Percentiles rank a stretch among this genome's conserved stretches.
Conservation (phyloP, 2,113 vertebrate species). For the Pomatorhinus ruficollis region DNA sequence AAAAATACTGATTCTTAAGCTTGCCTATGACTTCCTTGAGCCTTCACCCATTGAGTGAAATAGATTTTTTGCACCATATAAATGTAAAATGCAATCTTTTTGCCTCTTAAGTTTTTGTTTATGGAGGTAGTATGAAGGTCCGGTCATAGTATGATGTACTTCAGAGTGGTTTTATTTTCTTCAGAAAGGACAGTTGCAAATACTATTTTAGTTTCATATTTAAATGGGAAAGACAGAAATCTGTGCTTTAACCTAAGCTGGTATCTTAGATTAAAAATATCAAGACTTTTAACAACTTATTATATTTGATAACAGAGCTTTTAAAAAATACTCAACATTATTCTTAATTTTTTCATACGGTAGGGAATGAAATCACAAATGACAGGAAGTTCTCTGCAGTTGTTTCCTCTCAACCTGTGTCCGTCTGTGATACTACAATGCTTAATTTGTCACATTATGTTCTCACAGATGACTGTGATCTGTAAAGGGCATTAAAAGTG, state of each 20-base stretch:
- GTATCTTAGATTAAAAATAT: not conserved
- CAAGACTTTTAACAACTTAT: not conserved
- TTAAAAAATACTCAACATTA: not conserved
- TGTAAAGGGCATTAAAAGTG: not conserved
- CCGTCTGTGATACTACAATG: not conserved
- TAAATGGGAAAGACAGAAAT: not conserved
- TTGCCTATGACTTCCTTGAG: not conserved
- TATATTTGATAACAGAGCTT: not conserved
- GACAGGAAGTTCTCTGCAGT: not conserved
- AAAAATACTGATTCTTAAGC: slow-evolving; percentile 38
- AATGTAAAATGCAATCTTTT: not conserved
- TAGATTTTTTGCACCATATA: not conserved
- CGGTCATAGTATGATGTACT: not conserved
- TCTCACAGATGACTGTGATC: not conserved
- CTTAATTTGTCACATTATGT: not conserved
- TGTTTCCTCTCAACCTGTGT: not conserved
- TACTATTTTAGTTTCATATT: not conserved
- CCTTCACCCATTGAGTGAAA: not conserved
- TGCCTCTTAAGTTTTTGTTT: not conserved
- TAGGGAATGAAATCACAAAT: not conserved
- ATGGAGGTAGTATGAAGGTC: not conserved
- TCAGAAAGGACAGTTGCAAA: not conserved
- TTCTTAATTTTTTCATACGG: not conserved
- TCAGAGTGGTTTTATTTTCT: not conserved
- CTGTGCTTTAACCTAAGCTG: not conserved